Evolutionary conservation across 2,888 invertebrate genomes (phyloP).

Genomic region (Hetaerina titia): DNA sequence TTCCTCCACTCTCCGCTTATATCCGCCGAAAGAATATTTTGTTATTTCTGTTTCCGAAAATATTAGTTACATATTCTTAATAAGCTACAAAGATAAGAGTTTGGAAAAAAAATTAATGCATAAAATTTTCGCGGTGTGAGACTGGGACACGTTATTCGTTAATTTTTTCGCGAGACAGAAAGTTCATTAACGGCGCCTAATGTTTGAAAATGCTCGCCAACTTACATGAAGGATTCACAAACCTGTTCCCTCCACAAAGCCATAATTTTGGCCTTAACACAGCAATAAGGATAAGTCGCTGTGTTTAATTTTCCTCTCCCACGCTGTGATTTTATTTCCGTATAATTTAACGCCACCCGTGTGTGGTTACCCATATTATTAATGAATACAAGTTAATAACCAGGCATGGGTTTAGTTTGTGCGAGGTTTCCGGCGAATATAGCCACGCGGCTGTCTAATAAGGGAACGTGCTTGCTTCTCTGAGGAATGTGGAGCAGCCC

Average conservation of each 20-base stretch:
- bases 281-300: neutral
- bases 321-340: neutral
- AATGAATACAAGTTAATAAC: neutral
- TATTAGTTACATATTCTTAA: neutral
- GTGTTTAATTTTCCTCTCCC: neutral
- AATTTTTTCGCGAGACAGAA: neutral
- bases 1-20: neutral
- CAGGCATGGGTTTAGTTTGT: neutral
- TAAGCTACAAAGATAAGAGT: neutral
- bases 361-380: neutral
- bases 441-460: neutral
- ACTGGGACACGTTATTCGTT: neutral
- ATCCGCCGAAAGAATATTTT: neutral
- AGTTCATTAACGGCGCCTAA: neutral
- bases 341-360: neutral
- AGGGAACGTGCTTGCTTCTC: neutral
- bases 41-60: neutral
- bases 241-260: neutral
- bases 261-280: neutral
- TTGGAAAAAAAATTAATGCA: neutral
- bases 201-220: neutral
- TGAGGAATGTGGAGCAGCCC: neutral
- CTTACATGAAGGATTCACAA: neutral
- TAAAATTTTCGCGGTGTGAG: neutral
- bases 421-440: neutral